Base-by-base conservation (phyloP, 2,797 vertebrate species). In the Stomatorhinus walkeri region DNA sequence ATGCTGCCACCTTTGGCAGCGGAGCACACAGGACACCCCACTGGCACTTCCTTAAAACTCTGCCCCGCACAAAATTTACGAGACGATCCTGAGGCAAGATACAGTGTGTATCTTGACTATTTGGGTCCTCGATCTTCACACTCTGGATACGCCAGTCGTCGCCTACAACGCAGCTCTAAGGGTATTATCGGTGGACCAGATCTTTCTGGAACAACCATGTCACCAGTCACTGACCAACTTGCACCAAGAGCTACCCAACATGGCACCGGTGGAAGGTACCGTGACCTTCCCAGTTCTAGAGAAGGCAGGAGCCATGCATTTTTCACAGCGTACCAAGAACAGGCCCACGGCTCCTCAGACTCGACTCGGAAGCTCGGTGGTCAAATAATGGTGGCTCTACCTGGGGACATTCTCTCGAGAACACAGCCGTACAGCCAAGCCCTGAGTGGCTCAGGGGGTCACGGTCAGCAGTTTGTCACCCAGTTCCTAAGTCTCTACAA, bases 71-170 rank as follows among this genome's bases (percentile, higher is more conserved):
- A 92, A 92, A 92, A 92, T 95, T 94, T 95, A 92, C 92, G 94
- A 94, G 96, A 96, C 94, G 94, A 96, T 91, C 94, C 94, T 89
- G 95, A 96, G 95, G 94, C 95, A 93, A 95, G 95, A 94, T 95
- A 95, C 94, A 95, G 94, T 93, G 95, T 95, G 93, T 96, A 95
- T 95, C 95, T 93, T 94, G 95, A 96, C 94, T 95, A 95, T 88
- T 94, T 95, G 93, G 93, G 95, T 92, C 92, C 94, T 32, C 40
- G 14, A 93, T 94, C 94, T 92, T 88, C 95, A 94, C 95, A 96
- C 92, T 93, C 95, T 92, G 95, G 95, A 95, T 96, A 95, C 93
- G 91, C 93, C 89, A 90, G 94, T 90, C 95, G 96, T 91, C 94
- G 95, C 89, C 92, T 96, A 93, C 95, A 95, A 92, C 93, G 93